Evolutionary conservation across 2,888 invertebrate species (phyloP).

Genomic region (Lucinisca nassula): DNA sequence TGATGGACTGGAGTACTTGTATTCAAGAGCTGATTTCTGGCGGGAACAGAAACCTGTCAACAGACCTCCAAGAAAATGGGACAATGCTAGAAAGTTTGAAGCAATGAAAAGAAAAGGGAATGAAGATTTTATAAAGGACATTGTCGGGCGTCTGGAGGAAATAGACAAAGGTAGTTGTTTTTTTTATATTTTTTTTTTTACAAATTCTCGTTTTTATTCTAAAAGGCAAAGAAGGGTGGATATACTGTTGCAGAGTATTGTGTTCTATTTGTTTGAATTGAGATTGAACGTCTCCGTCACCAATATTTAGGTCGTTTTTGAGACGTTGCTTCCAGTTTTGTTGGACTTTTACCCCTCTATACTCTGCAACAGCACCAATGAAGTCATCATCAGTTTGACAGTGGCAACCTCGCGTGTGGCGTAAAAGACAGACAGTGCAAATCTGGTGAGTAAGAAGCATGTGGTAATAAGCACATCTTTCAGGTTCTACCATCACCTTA

Average conservation of each 20-base stretch:
- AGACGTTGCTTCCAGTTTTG: too few relatives aligned
- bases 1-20: conserved; percentile 95
- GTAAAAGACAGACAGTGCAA: too few relatives aligned
- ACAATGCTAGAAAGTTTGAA: conserved; percentile 70
- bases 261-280: too few relatives aligned
- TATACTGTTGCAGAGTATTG: too few relatives aligned
- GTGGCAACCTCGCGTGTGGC: too few relatives aligned
- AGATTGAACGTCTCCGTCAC: too few relatives aligned
- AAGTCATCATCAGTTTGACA: neutral
- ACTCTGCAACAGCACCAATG: neutral
- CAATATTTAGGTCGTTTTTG: too few relatives aligned
- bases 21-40: conserved; percentile 96
- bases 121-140: conserved; percentile 78
- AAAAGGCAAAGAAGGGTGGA: too few relatives aligned
- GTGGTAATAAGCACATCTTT: too few relatives aligned
- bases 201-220: neutral
- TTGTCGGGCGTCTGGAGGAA: conserved; percentile 84
- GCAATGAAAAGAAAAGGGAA: conserved; percentile 44
- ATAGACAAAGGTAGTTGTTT: conserved; percentile 85
- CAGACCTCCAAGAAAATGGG: conserved; percentile 63
- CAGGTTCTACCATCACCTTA: too few relatives aligned
- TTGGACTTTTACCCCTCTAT: too few relatives aligned
- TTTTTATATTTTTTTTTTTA: neutral
- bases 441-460: too few relatives aligned
- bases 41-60: conserved; percentile 90